Conservation (phyloP, 2,888 invertebrate species). For the Dichetophora obliterata region DNA sequence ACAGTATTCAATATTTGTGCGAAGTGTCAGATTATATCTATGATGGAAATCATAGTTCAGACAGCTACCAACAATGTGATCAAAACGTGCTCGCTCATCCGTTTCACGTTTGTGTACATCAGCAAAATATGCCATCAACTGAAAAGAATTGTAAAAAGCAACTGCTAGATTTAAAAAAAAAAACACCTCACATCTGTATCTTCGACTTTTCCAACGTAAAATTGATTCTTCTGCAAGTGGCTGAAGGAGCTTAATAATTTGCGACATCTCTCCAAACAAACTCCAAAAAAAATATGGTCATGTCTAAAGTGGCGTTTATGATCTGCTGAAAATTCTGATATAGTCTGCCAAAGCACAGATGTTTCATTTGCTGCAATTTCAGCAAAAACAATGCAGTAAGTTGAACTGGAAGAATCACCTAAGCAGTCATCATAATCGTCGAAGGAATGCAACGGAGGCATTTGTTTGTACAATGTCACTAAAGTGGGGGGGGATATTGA, state of each 20-base stretch:
- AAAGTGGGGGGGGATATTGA: too few species aligned
- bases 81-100: conserved; percentile 54
- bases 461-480: conserved; percentile 58
- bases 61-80: conserved; percentile 58
- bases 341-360: conserved; percentile 59
- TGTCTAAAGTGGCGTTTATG: conserved; percentile 57
- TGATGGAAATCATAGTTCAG: conserved; percentile 56
- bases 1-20: conserved; percentile 62
- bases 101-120: conserved; percentile 55
- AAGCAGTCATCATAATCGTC: conserved; percentile 66
- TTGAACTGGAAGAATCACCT: conserved; percentile 65
- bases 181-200: conserved; percentile 42
- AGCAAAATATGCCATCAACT: conserved; percentile 56
- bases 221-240: not conserved
- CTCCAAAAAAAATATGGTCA: conserved; percentile 61
- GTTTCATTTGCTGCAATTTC: conserved; percentile 59
- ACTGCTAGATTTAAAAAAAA: not conserved
- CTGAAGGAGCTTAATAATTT: conserved; percentile 30
- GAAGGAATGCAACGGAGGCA: conserved; percentile 59
- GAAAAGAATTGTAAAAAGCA: not conserved
- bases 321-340: conserved; percentile 54
- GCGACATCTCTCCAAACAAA: conserved; percentile 60
- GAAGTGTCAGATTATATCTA: conserved; percentile 51
- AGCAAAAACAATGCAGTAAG: conserved; percentile 61
- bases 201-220: not conserved